A percentile compares a stretch with the other conserved stretches of the same genome.
Conservation (phyloP, 92 coral and sea anemone species). For the Pocillopora meandrina region DNA sequence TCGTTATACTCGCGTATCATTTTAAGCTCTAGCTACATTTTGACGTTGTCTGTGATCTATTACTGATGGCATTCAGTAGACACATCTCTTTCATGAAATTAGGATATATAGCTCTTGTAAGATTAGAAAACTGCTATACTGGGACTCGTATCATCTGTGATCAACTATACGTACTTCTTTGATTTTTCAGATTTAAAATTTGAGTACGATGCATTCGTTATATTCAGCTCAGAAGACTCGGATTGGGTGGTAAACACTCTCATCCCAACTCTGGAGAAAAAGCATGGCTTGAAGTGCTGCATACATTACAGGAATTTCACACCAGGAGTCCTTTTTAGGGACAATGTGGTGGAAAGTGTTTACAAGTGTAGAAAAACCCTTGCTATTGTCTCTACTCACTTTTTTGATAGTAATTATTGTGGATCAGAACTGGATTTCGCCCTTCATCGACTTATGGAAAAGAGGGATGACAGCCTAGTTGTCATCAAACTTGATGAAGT, state of each 20-base stretch:
- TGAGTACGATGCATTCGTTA: conserved; percentile 18
- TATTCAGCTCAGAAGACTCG: conserved; percentile 9
- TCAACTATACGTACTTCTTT: neutral
- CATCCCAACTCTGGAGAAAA: neutral
- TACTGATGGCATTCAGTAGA: too few relatives aligned
- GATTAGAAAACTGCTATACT: too few relatives aligned
- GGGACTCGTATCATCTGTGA: too few relatives aligned
- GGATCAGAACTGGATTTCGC: conserved; percentile 15
- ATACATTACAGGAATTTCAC: conserved; percentile 35
- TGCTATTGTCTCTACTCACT: conserved; percentile 21
- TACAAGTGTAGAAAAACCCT: neutral
- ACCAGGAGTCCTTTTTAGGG: conserved; percentile 9
- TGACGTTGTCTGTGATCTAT: too few relatives aligned
- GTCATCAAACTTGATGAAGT: conserved; percentile 6
- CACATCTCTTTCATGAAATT: too few relatives aligned
- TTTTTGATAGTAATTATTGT: conserved; percentile 16
- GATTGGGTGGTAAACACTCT: conserved; percentile 13
- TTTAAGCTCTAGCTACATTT: too few relatives aligned
- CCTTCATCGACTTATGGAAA: neutral
- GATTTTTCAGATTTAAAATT: neutral
- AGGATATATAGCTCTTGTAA: too few relatives aligned
- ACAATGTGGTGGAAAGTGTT: conserved; percentile 26
- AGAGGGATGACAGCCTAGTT: conserved; percentile 16
- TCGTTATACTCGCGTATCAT: too few relatives aligned
- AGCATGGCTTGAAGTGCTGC: conserved; percentile 25